Base-by-base conservation (phyloP, 2,888 invertebrate species). In the Temnothorax ravouxi region DNA sequence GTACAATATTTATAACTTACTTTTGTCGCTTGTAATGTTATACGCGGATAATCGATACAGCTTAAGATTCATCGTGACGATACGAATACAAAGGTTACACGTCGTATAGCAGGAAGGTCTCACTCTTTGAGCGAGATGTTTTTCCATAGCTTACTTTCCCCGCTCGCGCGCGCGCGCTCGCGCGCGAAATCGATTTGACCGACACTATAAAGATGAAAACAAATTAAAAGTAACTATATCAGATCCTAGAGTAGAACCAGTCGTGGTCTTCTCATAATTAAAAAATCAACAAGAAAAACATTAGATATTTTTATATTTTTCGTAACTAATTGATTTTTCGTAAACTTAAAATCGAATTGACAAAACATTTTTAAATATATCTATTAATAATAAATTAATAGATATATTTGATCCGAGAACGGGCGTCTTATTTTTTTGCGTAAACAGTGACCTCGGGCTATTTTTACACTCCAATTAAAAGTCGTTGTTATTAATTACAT, bases 1-100 rank as follows among this genome's bases (percentile, higher is more conserved):
- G 88, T 93, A 94, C 92, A 93, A 92, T 94, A 94, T 93, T 92
- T 94, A 93, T 94, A 93, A 91, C 88, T 92, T 93, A 93, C 87
- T 92, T 92, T 86, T 92, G 88, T 92, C 91, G 90, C 88, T 91
- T 86, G 88, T 91, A 92, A 91, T 92, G 91, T 93, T 91, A 92
- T 93, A 93, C 89, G 92, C 91, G 91, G 90, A 91, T 93, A 91
- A 87, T 89, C 83, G 84, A 90, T 92, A 91, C 87, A 92, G 89
- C 89, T 91, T 89, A 90, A 90, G 90, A 87, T 91, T 92, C 91
- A 92, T 92, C 89, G 34, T 34, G 90, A 93, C 92, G 91, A 91
- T 93, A 92, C 91, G 92, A 93, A 92, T 93, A 93, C 89, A 93
- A 93, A 92, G 92, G 89, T 93, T 93, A 93, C 91, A 92, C 89